Evolutionary conservation across 2,113 vertebrate species (phyloP).

Genomic region (Nothoprocta pentlandii): DNA sequence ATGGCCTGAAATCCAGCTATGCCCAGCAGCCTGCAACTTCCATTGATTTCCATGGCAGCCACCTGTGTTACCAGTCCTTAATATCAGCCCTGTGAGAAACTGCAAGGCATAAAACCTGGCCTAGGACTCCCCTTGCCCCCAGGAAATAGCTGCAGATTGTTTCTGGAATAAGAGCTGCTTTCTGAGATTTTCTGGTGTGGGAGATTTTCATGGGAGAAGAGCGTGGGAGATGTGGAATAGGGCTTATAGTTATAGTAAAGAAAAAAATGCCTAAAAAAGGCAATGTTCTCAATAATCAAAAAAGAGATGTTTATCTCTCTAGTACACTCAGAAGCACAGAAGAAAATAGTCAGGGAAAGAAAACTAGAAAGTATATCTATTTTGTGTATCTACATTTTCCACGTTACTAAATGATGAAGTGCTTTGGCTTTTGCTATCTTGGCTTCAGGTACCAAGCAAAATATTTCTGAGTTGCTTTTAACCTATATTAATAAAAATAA

Average conservation of each 20-base stretch:
- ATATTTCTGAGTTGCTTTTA: slow-evolving; percentile 8
- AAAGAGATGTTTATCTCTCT: neutral
- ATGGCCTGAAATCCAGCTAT: neutral
- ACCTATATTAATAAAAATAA: slow-evolving; percentile 43
- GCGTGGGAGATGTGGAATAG: neutral
- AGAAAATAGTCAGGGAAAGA: neutral
- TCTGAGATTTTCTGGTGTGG: neutral
- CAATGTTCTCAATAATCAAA: neutral
- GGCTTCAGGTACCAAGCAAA: slow-evolving; percentile 9
- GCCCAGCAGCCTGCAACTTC: neutral
- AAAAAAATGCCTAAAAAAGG: slow-evolving; percentile 29
- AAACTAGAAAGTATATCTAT: neutral
- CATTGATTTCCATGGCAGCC: neutral
- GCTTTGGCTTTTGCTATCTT: neutral
- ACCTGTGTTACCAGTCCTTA: neutral
- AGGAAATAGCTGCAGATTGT: neutral
- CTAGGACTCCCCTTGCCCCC: neutral
- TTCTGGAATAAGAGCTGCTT: neutral
- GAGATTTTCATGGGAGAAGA: slow-evolving; percentile 1
- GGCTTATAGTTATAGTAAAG: neutral
- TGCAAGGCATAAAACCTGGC: neutral
- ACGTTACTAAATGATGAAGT: neutral
- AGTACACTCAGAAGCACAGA: neutral
- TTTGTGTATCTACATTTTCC: neutral
- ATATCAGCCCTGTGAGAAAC: neutral